These are phyloP conservation scores for Heterodera filipjevi DNA, from an alignment of 2,888 invertebrate species.

Conservation along the genomic window DNA sequence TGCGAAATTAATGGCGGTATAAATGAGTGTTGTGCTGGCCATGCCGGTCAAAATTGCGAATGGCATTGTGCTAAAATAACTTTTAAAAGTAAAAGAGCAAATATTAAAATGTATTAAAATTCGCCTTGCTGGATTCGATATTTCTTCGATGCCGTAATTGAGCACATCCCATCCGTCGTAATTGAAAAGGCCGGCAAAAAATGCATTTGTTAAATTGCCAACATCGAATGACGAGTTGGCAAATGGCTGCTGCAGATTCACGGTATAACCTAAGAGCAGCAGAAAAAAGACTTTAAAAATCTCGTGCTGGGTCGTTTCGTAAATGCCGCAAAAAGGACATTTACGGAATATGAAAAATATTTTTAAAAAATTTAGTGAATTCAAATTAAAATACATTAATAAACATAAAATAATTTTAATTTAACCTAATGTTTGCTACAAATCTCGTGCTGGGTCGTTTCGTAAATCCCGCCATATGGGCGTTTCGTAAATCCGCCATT, in stretches of 20 bases:
- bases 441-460: too few species aligned
- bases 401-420: too few species aligned
- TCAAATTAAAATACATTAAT: too few species aligned
- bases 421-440: too few species aligned
- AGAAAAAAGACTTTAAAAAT: too few species aligned
- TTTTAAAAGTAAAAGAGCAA: not conserved
- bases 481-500: too few species aligned
- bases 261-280: conserved; percentile 36
- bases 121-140: conserved; percentile 54
- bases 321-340: too few species aligned
- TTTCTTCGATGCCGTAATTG: conserved; percentile 58
- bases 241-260: conserved; percentile 45
- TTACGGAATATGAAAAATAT: not conserved
- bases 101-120: not conserved
- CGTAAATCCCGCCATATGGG: too few species aligned
- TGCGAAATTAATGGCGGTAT: conserved; percentile 50
- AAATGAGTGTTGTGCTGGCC: conserved; percentile 43
- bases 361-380: not conserved
- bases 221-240: conserved; percentile 37
- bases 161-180: conserved; percentile 63
- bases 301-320: too few species aligned
- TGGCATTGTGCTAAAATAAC: conserved; percentile 46
- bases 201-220: conserved; percentile 48
- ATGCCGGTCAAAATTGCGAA: conserved; percentile 51
- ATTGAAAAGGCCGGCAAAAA: conserved; percentile 53